A percentile compares a stretch with the other conserved stretches of the same genome.
Conservation (phyloP, 2,888 invertebrate species). For the Terebella lapidaria region DNA sequence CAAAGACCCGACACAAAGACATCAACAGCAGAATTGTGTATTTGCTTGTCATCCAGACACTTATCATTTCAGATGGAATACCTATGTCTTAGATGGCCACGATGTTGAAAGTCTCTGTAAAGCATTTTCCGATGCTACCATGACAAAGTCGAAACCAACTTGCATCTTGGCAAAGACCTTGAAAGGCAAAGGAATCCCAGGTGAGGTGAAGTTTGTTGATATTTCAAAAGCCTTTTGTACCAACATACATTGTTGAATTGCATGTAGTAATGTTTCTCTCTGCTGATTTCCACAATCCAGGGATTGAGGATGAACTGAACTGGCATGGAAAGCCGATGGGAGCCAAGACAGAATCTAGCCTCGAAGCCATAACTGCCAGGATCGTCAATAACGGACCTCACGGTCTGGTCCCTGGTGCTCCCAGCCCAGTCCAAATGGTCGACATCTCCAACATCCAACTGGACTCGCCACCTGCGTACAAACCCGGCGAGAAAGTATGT, state of each 20-base stretch:
- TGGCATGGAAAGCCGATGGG: constrained; percentile 99
- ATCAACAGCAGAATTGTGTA: no score
- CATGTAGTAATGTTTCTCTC: background rate
- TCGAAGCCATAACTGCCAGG: constrained; percentile 56
- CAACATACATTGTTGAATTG: background rate
- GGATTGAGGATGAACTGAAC: constrained; percentile 86
- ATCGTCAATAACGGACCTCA: constrained; percentile 67
- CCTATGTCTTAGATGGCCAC: constrained; percentile 85
- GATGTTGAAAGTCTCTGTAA: constrained; percentile 83
- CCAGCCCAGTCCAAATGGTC: constrained; percentile 66
- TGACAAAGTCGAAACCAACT: constrained; percentile 76
- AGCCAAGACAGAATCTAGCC: constrained; percentile 67
- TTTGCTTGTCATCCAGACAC: no score
- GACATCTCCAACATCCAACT: constrained; percentile 68
- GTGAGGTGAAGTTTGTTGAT: constrained; percentile 27
- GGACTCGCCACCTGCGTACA: constrained; percentile 77
- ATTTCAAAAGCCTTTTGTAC: background rate
- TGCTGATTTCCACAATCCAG: constrained; percentile 54
- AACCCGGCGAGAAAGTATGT: constrained; percentile 56
- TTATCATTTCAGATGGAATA: constrained; percentile 46
- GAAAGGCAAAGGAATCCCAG: constrained; percentile 72
- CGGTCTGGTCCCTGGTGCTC: constrained; percentile 63
- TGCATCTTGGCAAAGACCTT: constrained; percentile 92
- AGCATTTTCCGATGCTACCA: constrained; percentile 69
- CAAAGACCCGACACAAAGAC: no score